Percentiles rank a stretch among this genome's conserved stretches.
Conservation (phyloP, 2,888 invertebrate species). For the Patella depressa region DNA sequence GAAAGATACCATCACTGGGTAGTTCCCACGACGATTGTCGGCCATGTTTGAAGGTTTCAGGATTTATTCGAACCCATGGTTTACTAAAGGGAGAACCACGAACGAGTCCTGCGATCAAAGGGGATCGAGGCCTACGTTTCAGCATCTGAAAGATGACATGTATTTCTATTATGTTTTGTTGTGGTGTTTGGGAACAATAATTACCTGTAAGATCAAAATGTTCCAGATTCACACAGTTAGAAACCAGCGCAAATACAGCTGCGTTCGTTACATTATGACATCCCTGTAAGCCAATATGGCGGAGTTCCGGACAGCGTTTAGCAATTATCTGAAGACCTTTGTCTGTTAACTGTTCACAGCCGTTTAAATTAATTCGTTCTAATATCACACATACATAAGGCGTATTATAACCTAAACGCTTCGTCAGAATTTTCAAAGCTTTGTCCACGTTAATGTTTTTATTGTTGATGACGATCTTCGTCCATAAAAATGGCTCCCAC, state of each 20-base stretch:
- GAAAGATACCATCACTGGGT: too few relatives aligned
- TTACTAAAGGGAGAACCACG: too few relatives aligned
- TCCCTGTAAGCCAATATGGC: conserved; percentile 84
- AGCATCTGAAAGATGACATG: too few relatives aligned
- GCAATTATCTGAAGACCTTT: conserved; percentile 83
- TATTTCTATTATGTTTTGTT: too few relatives aligned
- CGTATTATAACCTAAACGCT: conserved; percentile 78
- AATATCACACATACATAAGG: conserved; percentile 80
- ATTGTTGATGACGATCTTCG: conserved; percentile 78
- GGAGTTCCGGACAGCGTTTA: conserved; percentile 85
- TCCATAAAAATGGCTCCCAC: conserved; percentile 85
- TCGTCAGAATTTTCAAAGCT: conserved; percentile 76
- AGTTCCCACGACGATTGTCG: too few relatives aligned
- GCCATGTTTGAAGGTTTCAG: too few relatives aligned
- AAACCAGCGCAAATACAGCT: conserved; percentile 83
- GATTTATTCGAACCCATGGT: too few relatives aligned
- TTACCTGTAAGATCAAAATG: conserved; percentile 88
- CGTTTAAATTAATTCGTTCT: conserved; percentile 79
- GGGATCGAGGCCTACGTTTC: too few relatives aligned
- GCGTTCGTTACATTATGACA: conserved; percentile 83
- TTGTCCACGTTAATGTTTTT: conserved; percentile 78
- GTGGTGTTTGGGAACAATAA: conserved; percentile 31
- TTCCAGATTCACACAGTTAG: conserved; percentile 84
- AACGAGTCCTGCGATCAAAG: too few relatives aligned
- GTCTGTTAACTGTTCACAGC: conserved; percentile 82